These are phyloP conservation scores for Melanotaenia trifasciata DNA, from an alignment of 2,797 vertebrate genomes.

Conservation along the genomic window DNA sequence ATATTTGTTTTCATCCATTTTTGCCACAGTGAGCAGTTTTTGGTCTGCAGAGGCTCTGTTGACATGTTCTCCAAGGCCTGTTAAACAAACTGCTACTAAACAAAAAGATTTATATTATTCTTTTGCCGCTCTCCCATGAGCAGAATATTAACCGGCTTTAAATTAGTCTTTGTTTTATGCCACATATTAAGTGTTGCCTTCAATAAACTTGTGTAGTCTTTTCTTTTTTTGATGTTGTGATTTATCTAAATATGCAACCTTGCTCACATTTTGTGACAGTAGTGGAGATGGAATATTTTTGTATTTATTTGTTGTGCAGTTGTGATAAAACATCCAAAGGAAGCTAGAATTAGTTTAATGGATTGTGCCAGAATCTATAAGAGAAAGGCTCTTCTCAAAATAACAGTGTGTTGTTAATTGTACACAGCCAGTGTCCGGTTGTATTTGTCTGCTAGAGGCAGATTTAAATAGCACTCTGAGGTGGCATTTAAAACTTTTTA, in stretches of 20 bases:
- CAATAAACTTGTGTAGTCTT: not conserved
- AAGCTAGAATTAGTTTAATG: not conserved
- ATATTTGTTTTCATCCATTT: not conserved
- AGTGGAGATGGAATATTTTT: not conserved
- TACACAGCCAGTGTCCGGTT: not conserved
- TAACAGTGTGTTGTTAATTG: not conserved
- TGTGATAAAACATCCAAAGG: not conserved
- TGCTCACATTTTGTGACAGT: not conserved
- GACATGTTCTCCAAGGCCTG: not conserved
- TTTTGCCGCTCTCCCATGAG: not conserved
- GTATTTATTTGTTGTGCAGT: not conserved
- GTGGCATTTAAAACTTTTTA: no score
- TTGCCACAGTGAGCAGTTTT: conserved; percentile 2
- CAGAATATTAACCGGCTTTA: not conserved
- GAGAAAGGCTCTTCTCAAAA: not conserved
- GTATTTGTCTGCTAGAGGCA: not conserved
- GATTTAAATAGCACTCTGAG: not conserved
- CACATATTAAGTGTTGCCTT: no score
- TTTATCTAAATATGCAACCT: not conserved
- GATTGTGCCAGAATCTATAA: no score
- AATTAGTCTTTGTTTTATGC: no score
- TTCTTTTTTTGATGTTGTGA: not conserved
- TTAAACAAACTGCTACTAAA: not conserved
- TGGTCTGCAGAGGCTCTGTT: not conserved
- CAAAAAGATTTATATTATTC: not conserved